Evolutionary conservation across 2,888 invertebrate genomes (phyloP).

Genomic region (Pasiphila rectangulata): DNA sequence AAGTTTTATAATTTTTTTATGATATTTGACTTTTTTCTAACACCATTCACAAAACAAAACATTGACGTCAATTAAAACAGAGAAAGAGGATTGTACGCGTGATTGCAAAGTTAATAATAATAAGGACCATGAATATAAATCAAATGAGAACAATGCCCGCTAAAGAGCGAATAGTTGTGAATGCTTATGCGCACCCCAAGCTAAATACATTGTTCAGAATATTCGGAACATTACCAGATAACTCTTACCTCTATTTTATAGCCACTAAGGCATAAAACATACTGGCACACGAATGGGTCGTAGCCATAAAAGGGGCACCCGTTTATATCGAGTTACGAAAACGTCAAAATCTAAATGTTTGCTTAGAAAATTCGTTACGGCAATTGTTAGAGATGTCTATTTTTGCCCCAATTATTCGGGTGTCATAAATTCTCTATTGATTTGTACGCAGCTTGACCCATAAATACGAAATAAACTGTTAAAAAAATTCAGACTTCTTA

Average conservation of each 20-base stretch:
- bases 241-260: constrained; percentile 20
- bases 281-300: constrained; percentile 6
- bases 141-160: constrained; percentile 75
- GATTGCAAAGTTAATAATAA: constrained; percentile 74
- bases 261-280: constrained; percentile 25
- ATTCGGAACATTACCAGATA: constrained; percentile 44
- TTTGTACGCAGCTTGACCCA: constrained; percentile 33
- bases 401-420: constrained; percentile 61
- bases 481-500: no score
- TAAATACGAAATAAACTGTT: no score
- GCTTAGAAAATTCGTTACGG: constrained; percentile 78
- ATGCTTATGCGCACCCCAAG: constrained; percentile 70
- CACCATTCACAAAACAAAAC: constrained; percentile 4
- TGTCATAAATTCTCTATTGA: constrained; percentile 50
- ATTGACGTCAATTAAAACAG: constrained; percentile 42
- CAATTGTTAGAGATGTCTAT: constrained; percentile 57
- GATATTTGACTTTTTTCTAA: constrained; percentile 3
- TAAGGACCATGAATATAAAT: constrained; percentile 78
- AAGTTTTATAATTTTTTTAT: constrained; percentile 45
- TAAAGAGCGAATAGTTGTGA: constrained; percentile 80
- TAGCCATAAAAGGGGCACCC: constrained; percentile 62
- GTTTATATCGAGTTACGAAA: constrained; percentile 68
- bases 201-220: constrained; percentile 56
- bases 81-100: constrained; percentile 60
- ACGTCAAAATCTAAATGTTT: constrained; percentile 70